Evolutionary conservation across 2,888 invertebrate genomes (phyloP).

Genomic region (Caenorhabditis sp.): DNA sequence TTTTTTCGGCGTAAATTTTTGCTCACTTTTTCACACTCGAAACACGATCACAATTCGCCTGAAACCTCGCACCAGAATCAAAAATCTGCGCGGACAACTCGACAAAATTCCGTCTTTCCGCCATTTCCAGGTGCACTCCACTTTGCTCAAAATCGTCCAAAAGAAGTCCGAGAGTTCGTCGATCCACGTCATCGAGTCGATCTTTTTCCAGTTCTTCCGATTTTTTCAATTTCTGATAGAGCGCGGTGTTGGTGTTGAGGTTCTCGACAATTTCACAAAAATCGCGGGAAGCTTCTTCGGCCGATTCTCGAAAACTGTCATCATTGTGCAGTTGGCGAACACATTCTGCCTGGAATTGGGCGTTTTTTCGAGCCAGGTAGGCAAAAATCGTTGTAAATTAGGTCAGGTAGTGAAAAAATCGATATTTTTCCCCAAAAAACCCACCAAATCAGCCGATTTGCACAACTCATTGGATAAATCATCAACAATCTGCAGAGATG

Average conservation of each 20-base stretch:
- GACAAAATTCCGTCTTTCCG: constrained; percentile 71
- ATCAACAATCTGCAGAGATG: constrained; percentile 85
- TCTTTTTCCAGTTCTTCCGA: constrained; percentile 79
- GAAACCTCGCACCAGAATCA: constrained; percentile 67
- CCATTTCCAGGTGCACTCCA: constrained; percentile 89
- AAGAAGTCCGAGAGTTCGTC: constrained; percentile 86
- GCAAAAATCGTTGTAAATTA: neutral
- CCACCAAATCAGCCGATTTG: constrained; percentile 87
- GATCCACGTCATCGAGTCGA: constrained; percentile 76
- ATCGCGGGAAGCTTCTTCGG: constrained; percentile 86
- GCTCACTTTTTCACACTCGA: constrained; percentile 41
- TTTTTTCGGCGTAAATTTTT: neutral
- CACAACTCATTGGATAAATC: constrained; percentile 92
- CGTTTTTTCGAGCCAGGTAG: neutral
- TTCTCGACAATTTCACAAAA: constrained; percentile 89
- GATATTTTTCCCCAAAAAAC: no score
- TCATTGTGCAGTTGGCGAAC: constrained; percentile 90
- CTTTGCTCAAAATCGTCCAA: constrained; percentile 96
- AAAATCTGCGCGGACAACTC: constrained; percentile 42
- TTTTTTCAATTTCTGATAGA: constrained; percentile 82
- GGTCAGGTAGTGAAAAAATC: no score
- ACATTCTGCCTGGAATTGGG: constrained; percentile 81
- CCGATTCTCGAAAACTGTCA: constrained; percentile 79
- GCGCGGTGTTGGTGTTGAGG: constrained; percentile 86
- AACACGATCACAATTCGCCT: constrained; percentile 47